Evolutionary conservation across 2,888 invertebrate genomes (phyloP).

Genomic region (Alviniconcha strummeri): DNA sequence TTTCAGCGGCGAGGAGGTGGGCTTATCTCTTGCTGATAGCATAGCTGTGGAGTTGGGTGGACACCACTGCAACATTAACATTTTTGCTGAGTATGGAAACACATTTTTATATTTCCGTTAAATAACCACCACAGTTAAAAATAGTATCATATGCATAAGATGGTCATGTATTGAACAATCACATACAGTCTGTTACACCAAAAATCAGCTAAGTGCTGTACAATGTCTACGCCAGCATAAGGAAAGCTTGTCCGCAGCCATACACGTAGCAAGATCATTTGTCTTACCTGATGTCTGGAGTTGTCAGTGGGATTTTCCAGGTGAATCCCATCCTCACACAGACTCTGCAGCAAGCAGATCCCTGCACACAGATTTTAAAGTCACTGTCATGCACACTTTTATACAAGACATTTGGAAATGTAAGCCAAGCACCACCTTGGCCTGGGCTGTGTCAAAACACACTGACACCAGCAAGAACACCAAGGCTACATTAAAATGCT

Average conservation of each 20-base stretch:
- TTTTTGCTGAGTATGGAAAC: no score
- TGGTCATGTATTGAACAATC: background rate
- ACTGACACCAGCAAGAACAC: no score
- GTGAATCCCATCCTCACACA: constrained; percentile 68
- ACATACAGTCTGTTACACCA: background rate
- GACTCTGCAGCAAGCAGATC: constrained; percentile 64
- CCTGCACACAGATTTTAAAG: constrained; percentile 49
- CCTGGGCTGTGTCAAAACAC: no score
- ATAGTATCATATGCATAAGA: background rate
- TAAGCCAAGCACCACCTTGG: no score
- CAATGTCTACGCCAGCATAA: no score
- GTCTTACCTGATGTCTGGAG: constrained; percentile 65
- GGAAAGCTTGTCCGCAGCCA: no score
- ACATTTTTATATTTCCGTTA: no score
- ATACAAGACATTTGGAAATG: no score
- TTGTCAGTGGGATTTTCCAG: constrained; percentile 66
- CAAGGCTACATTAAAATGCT: no score
- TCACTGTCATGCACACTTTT: no score
- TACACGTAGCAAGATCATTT: no score
- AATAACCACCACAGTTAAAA: background rate
- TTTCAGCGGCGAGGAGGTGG: constrained; percentile 1
- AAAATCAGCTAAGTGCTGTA: background rate
- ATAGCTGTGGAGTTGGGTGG: constrained; percentile 15
- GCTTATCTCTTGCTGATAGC: constrained; percentile 23
- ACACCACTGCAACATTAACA: constrained; percentile 9